Base-by-base conservation (phyloP, 2,888 invertebrate genomes). In the Rutpela maculata region DNA sequence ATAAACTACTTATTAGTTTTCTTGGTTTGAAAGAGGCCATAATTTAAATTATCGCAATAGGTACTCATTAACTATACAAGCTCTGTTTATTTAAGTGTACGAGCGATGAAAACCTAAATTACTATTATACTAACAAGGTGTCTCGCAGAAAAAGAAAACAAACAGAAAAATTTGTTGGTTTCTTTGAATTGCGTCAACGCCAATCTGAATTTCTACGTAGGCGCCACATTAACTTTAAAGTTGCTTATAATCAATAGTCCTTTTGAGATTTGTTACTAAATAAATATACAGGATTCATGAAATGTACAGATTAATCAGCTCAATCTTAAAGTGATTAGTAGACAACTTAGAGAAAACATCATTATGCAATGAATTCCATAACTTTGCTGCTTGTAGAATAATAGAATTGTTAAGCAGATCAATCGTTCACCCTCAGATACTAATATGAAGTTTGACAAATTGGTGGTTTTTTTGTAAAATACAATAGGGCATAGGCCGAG, bases 1-100 rank as follows among this genome's bases (percentile, higher is more conserved):
- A 77, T 77, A 74, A 77, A 74, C 74, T 74, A 71, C 77, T 74
- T 74, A 77, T 77, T 77, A 77, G 70, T 67, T 74, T 50, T 38
- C 74, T 67, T 50, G 71, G 70, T 77, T 77, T 59, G 69, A 73
- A 57, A 74, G 66, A 66, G 70, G 71, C 67, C 67, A 38, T 71
- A 74, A 66, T 70, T 73, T 66, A 68, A 77, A 70, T 74, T 69
- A 70, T 70, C 59, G 70, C 60, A 60, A 70, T 70, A 57, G 70
- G 60, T 60, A 19, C 60, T 70, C 70, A 60, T 70, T 70, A 15
- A 57, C 60, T 70, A 70, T n/a, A 18, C 59, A 38, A 38, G 35
- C 19, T 19, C 22, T 70, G 70, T 70, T 70, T 70, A 50, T 70
- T 70, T 70, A 70, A 70, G 70, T 70, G n/a, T 31, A 5, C 60